phyloP scores from a whole-genome alignment of 1,140 invertebrate species.

The Pemphigus obesinymphae region DNA sequence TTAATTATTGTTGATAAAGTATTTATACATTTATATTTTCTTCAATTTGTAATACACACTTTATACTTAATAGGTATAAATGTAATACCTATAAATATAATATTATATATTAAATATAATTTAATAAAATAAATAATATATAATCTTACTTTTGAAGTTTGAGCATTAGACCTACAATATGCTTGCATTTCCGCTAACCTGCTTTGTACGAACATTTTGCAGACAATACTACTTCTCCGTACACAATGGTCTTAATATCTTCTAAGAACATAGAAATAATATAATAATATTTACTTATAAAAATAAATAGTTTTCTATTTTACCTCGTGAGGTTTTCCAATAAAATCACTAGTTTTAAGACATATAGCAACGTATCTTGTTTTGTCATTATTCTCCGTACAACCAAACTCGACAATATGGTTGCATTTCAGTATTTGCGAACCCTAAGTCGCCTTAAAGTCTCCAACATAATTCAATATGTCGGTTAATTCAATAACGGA shows the following conservation, averaged over 20 bases:
- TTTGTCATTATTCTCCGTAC: too few species aligned
- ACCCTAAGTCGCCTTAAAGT: not conserved
- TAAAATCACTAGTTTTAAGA: not conserved
- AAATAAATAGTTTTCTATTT: too few species aligned
- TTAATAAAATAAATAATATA: too few species aligned
- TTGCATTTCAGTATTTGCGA: not conserved
- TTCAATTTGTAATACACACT: too few species aligned
- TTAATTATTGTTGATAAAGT: too few species aligned
- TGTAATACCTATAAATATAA: too few species aligned
- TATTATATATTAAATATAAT: too few species aligned
- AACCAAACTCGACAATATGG: too few species aligned
- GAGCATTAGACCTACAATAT: not conserved
- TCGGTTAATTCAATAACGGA: not conserved
- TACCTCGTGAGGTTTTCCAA: not conserved
- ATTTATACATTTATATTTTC: too few species aligned
- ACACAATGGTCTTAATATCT: not conserved
- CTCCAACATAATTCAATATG: not conserved
- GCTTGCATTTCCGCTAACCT: not conserved
- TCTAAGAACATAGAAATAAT: not conserved
- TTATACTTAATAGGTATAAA: too few species aligned
- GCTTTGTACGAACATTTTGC: not conserved
- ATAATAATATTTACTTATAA: too few species aligned
- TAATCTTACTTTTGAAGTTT: slow-evolving; percentile 5
- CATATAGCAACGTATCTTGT: not conserved
- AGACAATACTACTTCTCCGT: too few species aligned